These are phyloP conservation scores for Lasiurus borealis DNA, from an alignment of 2,113 vertebrate species.

Conservation along the genomic window DNA sequence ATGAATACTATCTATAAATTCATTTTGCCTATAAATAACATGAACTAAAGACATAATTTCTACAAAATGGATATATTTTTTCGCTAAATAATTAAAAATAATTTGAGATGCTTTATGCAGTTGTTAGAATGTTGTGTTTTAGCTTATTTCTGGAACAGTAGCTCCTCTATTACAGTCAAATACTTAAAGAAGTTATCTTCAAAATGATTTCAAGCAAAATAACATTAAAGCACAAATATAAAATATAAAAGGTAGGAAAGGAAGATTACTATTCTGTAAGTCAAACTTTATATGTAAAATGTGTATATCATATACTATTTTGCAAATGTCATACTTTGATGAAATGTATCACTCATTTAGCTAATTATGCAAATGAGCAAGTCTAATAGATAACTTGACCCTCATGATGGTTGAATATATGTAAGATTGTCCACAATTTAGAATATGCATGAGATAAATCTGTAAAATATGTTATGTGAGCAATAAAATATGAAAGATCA, in stretches of 20 bases:
- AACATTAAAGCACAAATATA: not conserved
- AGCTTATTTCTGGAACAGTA: not conserved
- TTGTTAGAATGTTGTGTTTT: not conserved
- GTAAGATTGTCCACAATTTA: slow-evolving; percentile 45
- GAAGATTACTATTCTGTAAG: not conserved
- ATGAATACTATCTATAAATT: not conserved
- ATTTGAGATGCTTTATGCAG: not conserved
- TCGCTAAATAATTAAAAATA: slow-evolving; percentile 7
- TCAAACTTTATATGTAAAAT: slow-evolving; percentile 51
- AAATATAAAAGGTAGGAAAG: not conserved
- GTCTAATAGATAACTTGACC: not conserved
- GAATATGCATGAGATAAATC: slow-evolving; percentile 53
- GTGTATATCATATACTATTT: slow-evolving; percentile 38
- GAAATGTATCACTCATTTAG: slow-evolving; percentile 65
- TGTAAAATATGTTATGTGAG: slow-evolving; percentile 53
- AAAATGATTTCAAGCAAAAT: slow-evolving; percentile 1
- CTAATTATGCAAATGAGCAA: slow-evolving; percentile 71
- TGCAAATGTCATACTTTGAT: slow-evolving; percentile 41
- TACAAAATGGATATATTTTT: not conserved
- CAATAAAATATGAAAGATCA: slow-evolving; percentile 71
- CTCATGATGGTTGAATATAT: slow-evolving; percentile 61
- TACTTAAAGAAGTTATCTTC: not conserved
- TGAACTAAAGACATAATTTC: not conserved
- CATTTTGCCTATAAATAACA: not conserved
- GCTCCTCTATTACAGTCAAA: not conserved